A percentile compares a stretch with the other conserved stretches of the same genome.
Conservation (phyloP, 2,113 vertebrate species). For the Tringa solitaria region DNA sequence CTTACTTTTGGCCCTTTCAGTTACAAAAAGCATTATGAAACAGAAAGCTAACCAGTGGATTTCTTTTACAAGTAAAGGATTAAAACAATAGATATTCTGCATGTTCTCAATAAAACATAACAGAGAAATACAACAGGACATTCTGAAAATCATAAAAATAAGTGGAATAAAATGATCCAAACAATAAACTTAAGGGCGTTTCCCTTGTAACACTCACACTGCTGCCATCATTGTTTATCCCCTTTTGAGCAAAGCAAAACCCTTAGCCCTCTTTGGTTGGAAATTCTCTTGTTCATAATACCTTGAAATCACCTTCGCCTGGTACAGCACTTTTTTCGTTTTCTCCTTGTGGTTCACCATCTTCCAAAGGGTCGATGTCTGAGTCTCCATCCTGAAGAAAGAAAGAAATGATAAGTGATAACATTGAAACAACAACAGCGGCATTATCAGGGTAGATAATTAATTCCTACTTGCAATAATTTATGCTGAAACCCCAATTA, state of each 20-base stretch:
- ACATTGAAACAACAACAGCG: not conserved
- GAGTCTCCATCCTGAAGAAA: slow-evolving; percentile 2
- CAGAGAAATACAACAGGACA: not conserved
- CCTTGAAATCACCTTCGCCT: slow-evolving; percentile 48
- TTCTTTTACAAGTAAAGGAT: not conserved
- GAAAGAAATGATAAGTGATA: not conserved
- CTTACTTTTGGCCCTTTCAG: not conserved
- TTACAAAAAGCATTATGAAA: not conserved
- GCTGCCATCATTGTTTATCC: not conserved
- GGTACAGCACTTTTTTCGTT: not conserved
- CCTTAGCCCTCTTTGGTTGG: not conserved
- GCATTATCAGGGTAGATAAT: not conserved
- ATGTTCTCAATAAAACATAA: not conserved
- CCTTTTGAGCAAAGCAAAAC: not conserved
- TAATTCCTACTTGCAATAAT: not conserved
- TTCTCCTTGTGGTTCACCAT: not conserved
- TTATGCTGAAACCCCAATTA: not conserved
- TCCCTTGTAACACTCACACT: not conserved
- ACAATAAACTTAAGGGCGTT: not conserved
- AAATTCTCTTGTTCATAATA: not conserved
- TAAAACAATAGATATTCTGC: not conserved
- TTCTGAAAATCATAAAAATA: not conserved
- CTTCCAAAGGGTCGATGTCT: not conserved
- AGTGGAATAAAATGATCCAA: not conserved
- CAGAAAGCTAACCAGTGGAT: not conserved